Conservation (phyloP, 2,113 vertebrate species). For the Puffinus mauretanicus region DNA sequence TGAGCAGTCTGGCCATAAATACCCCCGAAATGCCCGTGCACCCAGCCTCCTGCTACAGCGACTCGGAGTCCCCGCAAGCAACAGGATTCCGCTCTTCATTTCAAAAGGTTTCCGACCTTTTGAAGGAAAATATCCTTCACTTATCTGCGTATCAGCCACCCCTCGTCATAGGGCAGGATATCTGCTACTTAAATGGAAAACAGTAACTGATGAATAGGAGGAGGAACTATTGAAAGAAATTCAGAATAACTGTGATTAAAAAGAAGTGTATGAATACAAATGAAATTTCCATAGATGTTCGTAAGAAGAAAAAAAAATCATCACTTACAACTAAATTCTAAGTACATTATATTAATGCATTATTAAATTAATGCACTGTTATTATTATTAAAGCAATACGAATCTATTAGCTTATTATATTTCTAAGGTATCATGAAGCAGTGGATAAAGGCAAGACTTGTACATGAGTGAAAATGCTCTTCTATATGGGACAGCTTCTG, state of each 20-base stretch:
- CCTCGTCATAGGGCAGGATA: neutral
- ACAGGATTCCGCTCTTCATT: neutral
- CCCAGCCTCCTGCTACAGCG: neutral
- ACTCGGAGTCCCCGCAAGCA: accelerated
- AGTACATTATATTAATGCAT: neutral
- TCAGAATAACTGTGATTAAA: neutral
- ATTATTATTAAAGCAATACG: neutral
- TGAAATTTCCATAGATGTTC: neutral
- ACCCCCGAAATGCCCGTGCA: accelerated
- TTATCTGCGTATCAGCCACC: accelerated
- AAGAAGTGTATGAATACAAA: neutral
- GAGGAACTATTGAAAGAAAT: neutral
- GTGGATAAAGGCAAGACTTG: neutral
- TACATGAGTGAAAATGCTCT: neutral
- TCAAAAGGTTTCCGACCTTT: neutral
- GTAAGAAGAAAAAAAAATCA: neutral
- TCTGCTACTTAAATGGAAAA: neutral
- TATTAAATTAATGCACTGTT: neutral
- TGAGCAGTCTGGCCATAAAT: neutral
- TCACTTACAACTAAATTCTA: neutral
- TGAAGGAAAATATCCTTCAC: too few relatives aligned
- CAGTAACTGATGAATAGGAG: neutral
- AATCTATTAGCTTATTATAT: neutral
- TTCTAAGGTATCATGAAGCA: neutral
- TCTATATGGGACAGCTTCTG: neutral